Evolutionary conservation across 2,113 vertebrate species (phyloP), one percentile per base, ranked within the genome.

Genomic region (Laterallus jamaicensis): DNA sequence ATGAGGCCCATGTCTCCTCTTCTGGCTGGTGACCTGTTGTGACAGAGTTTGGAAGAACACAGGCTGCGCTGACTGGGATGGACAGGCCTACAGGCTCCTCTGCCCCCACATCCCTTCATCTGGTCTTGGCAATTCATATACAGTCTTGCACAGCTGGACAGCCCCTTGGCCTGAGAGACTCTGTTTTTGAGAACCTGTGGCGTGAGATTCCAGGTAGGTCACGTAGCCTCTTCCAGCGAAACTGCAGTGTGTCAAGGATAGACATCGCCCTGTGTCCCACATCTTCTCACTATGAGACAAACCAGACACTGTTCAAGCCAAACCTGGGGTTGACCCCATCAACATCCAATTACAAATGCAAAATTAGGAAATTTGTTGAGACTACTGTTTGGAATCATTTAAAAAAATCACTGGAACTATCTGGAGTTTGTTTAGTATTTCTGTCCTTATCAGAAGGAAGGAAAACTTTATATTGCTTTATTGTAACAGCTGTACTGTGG

Each of bases 161-260:
- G n/a, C 29, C 12, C 2, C 16, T 67, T 0, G 1, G 11, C 31
- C 47, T 26, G 17, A 71, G 40, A 42, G 54, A 5, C 7, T 40
- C 13, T 15, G 4, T 28, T n/a, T 15, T 35, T 77, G 17, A 47
- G 56, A 74, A n/a, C 18, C 32, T 0, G 0, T 47, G 12, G 35
- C 49, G 42, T 40, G 37, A 63, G 15, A 47, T 17, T 78, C 50
- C 44, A 18, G 11, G 56, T 12, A 31, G n/a, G 21, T 74, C 44
- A 37, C 0, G 0, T 15, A 42, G 20, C 55, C n/a, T 59, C 1
- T 5, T 20, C 26, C 1, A 1, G 4, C 44, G 59, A 32, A 47
- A 37, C 11, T 52, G 35, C 8, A 14, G 8, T 11, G 24, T 39
- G 11, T 66, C 26, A 67, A 52, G 35, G 82, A 35, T 3, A 4